Evolutionary conservation across 1,140 invertebrate species (phyloP).

Genomic region (Leguminivora glycinivorella): DNA sequence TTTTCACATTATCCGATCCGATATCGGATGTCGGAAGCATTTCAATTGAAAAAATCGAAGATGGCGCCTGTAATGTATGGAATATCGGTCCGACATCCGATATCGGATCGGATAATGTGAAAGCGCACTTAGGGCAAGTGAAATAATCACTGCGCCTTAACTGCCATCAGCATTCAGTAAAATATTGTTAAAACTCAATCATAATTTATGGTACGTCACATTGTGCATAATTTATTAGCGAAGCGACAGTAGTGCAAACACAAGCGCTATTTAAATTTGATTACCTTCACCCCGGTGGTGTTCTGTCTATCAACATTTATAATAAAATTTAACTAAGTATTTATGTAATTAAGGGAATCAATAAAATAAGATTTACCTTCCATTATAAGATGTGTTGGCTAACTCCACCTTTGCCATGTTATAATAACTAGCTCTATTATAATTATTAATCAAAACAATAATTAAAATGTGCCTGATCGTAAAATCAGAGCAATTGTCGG

Average conservation of each 20-base stretch:
- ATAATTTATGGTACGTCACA: too few relatives aligned
- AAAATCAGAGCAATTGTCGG: slow-evolving; percentile 17
- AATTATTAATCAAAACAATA: slow-evolving; percentile 3
- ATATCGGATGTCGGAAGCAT: too few relatives aligned
- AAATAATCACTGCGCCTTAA: too few relatives aligned
- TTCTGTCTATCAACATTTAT: not conserved
- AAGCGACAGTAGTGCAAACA: not conserved
- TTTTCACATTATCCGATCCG: too few relatives aligned
- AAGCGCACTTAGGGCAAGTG: too few relatives aligned
- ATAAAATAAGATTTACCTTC: slow-evolving; percentile 27
- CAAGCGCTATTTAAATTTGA: not conserved
- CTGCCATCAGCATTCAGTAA: too few relatives aligned
- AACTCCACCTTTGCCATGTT: slow-evolving; percentile 18
- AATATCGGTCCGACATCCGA: too few relatives aligned
- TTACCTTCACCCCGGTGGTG: not conserved
- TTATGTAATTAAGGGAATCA: not conserved
- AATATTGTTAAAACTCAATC: too few relatives aligned
- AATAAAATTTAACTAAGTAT: not conserved
- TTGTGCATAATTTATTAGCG: too few relatives aligned
- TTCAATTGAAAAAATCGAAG: too few relatives aligned
- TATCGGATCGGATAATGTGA: too few relatives aligned
- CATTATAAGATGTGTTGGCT: not conserved
- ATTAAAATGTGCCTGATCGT: slow-evolving; percentile 10
- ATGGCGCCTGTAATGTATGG: too few relatives aligned
- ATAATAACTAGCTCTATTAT: not conserved